Base-by-base conservation (phyloP, 2,113 vertebrate species). In the Thunnus thynnus region DNA sequence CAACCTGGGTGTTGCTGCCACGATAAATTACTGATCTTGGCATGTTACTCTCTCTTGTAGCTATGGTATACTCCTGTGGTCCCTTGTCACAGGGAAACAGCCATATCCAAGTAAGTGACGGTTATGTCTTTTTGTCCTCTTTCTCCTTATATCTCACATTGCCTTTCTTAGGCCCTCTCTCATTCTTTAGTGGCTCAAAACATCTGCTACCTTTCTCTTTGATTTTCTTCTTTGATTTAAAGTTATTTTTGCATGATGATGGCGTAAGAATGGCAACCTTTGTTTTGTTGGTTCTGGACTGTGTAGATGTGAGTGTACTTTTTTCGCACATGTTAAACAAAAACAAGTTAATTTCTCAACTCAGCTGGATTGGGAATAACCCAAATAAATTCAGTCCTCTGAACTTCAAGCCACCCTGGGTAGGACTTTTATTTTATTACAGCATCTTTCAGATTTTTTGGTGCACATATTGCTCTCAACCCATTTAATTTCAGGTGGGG, bases 21-120 rank as follows among this genome's bases (percentile, higher is more conserved):
- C 14, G 12, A 30, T 8, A 13, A 1, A 20, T 4, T 9, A 44
- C 1, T 44, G 25, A 51, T 13, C 20, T 25, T 52, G 11, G 14
- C 14, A 25, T 80, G 7, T 20, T 22, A 50, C 25, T 60, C 3
- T 52, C 3, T 91, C 50, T 90, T 76, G 55, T 81, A 95, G 95
- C 63, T 95, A 90, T 41, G 92, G 91, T 0, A 87, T 95, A 7
- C 86, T 95, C 56, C 72, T 95, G 70, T 95, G 94, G 93, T 94
- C 95, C 54, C 85, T 95, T 1, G 71, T 92, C 36, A 93, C 91
- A 2, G 93, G 94, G 41, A 83, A 83, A 46, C 68, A 92, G 25
- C 95, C 95, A 0, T 95, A 95, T 78, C 0, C 25, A 32, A 0
- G 95, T 95, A 63, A 93, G 93, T 63, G 12, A 50, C 11, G 2